A percentile compares a stretch with the other conserved stretches of the same genome.
Evolutionary conservation across 2,888 invertebrate genomes (phyloP).

Genomic region (Lymantria monacha): DNA sequence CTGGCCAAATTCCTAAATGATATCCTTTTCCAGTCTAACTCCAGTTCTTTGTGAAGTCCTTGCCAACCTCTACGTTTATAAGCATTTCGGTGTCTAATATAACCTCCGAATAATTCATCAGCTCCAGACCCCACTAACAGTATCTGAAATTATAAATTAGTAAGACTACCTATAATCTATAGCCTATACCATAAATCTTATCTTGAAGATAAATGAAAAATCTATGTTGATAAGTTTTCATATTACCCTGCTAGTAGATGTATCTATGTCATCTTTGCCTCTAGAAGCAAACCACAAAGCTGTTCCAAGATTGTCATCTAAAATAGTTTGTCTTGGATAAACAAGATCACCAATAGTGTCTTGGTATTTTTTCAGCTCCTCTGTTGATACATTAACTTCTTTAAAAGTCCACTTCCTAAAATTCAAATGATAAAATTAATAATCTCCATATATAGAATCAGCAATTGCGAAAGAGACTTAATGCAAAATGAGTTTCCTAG

Average conservation of each 20-base stretch:
- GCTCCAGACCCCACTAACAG: conserved; percentile 96
- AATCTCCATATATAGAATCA: not conserved
- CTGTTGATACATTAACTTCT: conserved; percentile 87
- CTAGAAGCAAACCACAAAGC: conserved; percentile 98
- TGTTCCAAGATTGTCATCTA: conserved; percentile 98
- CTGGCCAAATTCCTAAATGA: conserved; percentile 95
- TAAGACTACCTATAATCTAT: not conserved
- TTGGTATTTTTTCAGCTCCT: conserved; percentile 84
- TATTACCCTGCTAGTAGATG: conserved; percentile 84
- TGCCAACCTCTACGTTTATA: conserved; percentile 81
- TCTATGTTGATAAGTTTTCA: not conserved
- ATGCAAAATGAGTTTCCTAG: no score
- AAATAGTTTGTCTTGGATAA: conserved; percentile 91
- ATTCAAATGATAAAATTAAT: not conserved
- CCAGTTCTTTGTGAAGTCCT: conserved; percentile 84
- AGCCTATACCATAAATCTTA: not conserved
- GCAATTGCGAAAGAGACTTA: no score
- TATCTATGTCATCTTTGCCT: conserved; percentile 81
- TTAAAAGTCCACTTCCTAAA: conserved; percentile 91
- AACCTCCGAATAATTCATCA: conserved; percentile 98
- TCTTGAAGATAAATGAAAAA: not conserved
- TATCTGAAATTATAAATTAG: conserved; percentile 74
- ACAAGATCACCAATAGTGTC: conserved; percentile 88
- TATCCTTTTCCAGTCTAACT: conserved; percentile 92
- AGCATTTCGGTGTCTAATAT: conserved; percentile 92